phyloP scores from a whole-genome alignment of 2,888 invertebrate species.

The Leptopterna dolabrata region DNA sequence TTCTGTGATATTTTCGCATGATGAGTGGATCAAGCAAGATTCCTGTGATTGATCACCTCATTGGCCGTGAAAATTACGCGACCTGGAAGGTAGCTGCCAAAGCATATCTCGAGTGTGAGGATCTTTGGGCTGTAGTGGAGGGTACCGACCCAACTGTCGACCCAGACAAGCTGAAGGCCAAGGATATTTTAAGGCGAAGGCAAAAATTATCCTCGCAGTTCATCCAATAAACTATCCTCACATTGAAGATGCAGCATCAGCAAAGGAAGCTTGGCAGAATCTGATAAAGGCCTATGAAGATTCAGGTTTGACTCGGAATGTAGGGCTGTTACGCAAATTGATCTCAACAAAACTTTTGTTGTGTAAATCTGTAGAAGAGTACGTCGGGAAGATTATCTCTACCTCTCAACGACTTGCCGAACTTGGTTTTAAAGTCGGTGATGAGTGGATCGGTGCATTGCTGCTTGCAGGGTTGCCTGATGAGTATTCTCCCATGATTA shows the following conservation, averaged over 20 bases:
- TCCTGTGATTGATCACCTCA: constrained; percentile 36
- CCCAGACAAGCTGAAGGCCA: background rate
- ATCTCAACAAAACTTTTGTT: constrained; percentile 12
- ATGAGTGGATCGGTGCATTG: constrained; percentile 45
- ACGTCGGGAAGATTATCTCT: constrained; percentile 30
- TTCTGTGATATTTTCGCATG: background rate
- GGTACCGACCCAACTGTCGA: background rate
- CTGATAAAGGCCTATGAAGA: constrained; percentile 47
- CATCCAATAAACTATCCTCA: constrained; percentile 39
- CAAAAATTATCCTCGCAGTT: constrained; percentile 44
- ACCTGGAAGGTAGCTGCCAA: constrained; percentile 40
- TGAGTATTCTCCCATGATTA: constrained; percentile 48
- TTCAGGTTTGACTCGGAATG: constrained; percentile 31
- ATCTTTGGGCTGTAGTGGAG: constrained; percentile 32
- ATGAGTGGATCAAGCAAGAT: background rate
- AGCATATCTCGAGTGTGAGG: constrained; percentile 21
- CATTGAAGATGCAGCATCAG: background rate
- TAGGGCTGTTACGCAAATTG: constrained; percentile 40
- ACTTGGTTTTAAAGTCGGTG: constrained; percentile 12
- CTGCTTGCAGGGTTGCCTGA: constrained; percentile 50
- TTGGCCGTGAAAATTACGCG: constrained; percentile 47
- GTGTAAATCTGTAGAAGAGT: constrained; percentile 33
- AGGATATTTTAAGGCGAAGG: constrained; percentile 18
- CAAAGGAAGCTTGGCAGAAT: constrained; percentile 12
- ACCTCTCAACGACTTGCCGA: constrained; percentile 32